Percentiles rank a stretch among this genome's conserved stretches.
phyloP scores from a whole-genome alignment of 2,888 invertebrate genomes.

The Silvanus unidentatus region DNA sequence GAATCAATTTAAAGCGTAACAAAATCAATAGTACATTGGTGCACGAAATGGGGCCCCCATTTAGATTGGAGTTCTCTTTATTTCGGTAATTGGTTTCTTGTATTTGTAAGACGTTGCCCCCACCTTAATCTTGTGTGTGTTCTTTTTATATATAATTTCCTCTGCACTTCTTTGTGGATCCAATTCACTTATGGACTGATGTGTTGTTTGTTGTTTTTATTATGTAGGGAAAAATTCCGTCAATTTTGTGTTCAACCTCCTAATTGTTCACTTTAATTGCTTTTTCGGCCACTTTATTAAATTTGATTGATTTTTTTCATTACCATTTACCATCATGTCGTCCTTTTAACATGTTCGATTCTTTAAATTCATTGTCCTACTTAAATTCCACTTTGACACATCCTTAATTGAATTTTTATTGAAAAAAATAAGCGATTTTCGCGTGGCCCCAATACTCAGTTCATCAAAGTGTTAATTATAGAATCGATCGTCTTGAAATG shows the following conservation, averaged over 20 bases:
- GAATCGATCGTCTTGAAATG: no score
- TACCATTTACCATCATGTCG: no score
- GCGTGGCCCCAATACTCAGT: no score
- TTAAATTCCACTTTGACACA: no score
- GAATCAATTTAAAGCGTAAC: constrained; percentile 26
- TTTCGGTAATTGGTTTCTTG: constrained; percentile 38
- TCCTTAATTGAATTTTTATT: no score
- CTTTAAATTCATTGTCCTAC: no score
- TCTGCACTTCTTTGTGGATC: constrained; percentile 12
- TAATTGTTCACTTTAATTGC: constrained; percentile 27
- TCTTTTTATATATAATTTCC: constrained; percentile 34
- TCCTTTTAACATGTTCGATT: no score
- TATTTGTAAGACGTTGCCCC: constrained; percentile 27
- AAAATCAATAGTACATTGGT: constrained; percentile 23
- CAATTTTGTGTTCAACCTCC: no score
- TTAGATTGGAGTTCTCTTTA: constrained; percentile 24
- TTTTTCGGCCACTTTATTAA: constrained; percentile 25
- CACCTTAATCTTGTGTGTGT: constrained; percentile 25
- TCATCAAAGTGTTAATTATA: no score
- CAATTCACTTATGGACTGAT: background rate
- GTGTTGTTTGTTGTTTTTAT: background rate
- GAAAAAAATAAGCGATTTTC: no score
- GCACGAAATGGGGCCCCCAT: constrained; percentile 11
- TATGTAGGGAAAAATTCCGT: no score
- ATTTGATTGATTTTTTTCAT: constrained; percentile 24